Evolutionary conservation across 2,797 vertebrate species (phyloP).

Genomic region (Cossypha polioptera): DNA sequence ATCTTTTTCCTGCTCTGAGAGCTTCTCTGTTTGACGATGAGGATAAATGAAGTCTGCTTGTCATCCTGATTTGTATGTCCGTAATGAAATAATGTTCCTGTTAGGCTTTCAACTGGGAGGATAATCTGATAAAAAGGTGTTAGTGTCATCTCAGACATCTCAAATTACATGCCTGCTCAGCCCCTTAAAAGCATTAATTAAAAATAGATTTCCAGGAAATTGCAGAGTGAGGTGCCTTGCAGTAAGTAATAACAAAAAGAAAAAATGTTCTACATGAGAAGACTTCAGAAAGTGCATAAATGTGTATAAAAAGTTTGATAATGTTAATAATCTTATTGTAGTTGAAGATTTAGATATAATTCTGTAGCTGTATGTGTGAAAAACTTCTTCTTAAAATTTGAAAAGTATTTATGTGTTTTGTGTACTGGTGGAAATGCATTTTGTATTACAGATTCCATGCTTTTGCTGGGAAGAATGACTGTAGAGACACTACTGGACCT

Average conservation of each 20-base stretch:
- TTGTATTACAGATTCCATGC: slow-evolving; percentile 78
- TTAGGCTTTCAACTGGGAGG: background rate
- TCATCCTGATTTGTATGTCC: slow-evolving; percentile 21
- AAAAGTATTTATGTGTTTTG: background rate
- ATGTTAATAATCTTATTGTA: background rate
- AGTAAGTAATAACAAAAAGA: background rate
- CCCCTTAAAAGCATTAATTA: slow-evolving; percentile 42
- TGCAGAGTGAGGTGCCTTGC: background rate
- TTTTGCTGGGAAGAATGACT: slow-evolving; percentile 71
- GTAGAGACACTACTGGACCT: background rate
- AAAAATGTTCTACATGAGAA: background rate
- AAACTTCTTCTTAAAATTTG: background rate
- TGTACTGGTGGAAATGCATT: background rate
- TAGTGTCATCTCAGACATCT: slow-evolving; percentile 15
- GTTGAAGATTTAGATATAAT: background rate
- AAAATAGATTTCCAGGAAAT: slow-evolving; percentile 29
- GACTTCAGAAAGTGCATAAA: background rate
- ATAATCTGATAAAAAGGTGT: slow-evolving; percentile 52
- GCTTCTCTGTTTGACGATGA: background rate
- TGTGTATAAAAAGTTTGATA: background rate
- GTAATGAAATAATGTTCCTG: slow-evolving; percentile 25
- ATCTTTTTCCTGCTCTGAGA: background rate
- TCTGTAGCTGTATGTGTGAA: background rate
- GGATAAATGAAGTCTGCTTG: slow-evolving; percentile 16
- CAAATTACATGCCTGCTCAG: background rate